Base-by-base conservation (phyloP, 2,888 invertebrate species). In the Zeuzera pyrina region DNA sequence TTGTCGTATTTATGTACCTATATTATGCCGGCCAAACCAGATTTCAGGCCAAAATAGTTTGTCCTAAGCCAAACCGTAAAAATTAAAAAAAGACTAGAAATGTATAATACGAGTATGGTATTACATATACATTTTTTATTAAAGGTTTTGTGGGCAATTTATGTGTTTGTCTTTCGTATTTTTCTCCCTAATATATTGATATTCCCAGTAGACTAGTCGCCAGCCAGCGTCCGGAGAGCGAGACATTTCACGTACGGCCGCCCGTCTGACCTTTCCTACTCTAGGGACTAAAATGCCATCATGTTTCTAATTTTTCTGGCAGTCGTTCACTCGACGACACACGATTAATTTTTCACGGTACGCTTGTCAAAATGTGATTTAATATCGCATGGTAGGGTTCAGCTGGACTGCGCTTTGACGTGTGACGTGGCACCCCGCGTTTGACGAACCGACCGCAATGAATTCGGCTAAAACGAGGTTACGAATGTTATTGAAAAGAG, bases 331-430 rank as follows among this genome's bases (percentile, higher is more conserved):
- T 70, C 72, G 58, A 73, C 74, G 78, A 67, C 70, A 79, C 73
- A 78, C 77, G 81, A 81, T 81, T 79, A 81, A 79, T 83, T 81
- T 73, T 79, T 74, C 83, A 83, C 73, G 81, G 79, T 76, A 76
- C 79, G 77, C 78, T 76, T 81, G 81, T 83, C 79, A 81, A 79
- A 78, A 83, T 74, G 72, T 78, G 81, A 83, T 83, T 83, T 77
- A 73, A 78, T 77, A 73, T 63, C 58, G 63, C 52, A 50, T 59
- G 64, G 58, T 55, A 62, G 72, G 73, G 73, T 61, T 54, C 59
- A 52, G 51, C 57, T 52, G 49, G 50, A 56, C 45, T 48, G 51
- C 49, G 68, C 79, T 81, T 78, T 79, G 78, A 78, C 71, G 70
- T 69, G 66, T 66, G 65, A 70, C 66, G 61, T 69, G 67, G n/a